These are phyloP conservation scores for Lasiurus cinereus DNA, from an alignment of 2,113 vertebrate species.

Conservation along the genomic window DNA sequence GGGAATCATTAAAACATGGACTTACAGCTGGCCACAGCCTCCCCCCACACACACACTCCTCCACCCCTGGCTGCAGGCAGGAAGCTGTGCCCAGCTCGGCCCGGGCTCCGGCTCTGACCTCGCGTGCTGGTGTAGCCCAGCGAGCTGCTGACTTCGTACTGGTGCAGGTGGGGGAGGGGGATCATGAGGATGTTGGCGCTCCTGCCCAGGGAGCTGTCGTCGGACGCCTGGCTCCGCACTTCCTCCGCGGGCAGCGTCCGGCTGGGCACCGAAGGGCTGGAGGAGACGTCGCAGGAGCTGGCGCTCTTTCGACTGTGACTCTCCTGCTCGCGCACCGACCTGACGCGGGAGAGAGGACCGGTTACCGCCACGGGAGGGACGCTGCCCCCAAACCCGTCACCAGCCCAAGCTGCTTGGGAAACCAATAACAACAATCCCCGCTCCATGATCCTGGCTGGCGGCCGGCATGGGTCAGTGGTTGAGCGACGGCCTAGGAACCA, in stretches of 20 bases:
- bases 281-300: slow-evolving; percentile 92
- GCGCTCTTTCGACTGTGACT: slow-evolving; percentile 93
- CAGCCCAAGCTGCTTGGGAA: not conserved
- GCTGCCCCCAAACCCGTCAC: not conserved
- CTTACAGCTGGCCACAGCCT: not conserved
- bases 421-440: not conserved
- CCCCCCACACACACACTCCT: too few relatives aligned
- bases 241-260: slow-evolving; percentile 90
- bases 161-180: slow-evolving; percentile 91
- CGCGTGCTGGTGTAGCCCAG: slow-evolving; percentile 96
- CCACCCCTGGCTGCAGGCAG: not conserved
- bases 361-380: not conserved
- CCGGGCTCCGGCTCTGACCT: slow-evolving; percentile 88
- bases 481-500: too few relatives aligned
- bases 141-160: slow-evolving; percentile 99
- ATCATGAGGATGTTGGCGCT: slow-evolving; percentile 97
- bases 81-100: not conserved
- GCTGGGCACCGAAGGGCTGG: slow-evolving; percentile 89
- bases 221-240: slow-evolving; percentile 95
- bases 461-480: too few relatives aligned
- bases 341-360: slow-evolving; percentile 69
- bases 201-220: slow-evolving; percentile 95
- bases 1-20: not conserved
- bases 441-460: too few relatives aligned
- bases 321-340: slow-evolving; percentile 91